These are phyloP conservation scores for Triplophysa bombifrons DNA, from an alignment of 2,797 vertebrate genomes.

Conservation along the genomic window DNA sequence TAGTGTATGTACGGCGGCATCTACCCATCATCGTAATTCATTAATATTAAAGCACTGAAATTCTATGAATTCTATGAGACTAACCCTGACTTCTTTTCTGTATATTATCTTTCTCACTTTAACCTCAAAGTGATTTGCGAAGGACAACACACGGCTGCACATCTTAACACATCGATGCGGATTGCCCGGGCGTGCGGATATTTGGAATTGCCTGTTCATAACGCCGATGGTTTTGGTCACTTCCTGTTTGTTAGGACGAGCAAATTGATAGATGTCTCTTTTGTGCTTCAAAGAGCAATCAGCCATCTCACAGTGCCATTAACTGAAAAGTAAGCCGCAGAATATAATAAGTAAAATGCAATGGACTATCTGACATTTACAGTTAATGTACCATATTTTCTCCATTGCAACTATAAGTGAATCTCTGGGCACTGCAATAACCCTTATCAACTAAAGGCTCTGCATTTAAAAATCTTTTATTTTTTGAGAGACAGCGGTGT, in stretches of 20 bases:
- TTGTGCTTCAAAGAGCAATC: slow-evolving; percentile 36
- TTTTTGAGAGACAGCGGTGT: neutral
- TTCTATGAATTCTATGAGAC: neutral
- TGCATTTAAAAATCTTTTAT: neutral
- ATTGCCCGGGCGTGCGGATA: neutral
- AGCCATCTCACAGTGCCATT: slow-evolving; percentile 45
- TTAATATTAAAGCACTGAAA: neutral
- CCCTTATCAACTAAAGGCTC: slow-evolving; percentile 36
- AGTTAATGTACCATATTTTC: slow-evolving; percentile 64
- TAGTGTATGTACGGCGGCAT: no score
- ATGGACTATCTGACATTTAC: slow-evolving; percentile 64
- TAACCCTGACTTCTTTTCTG: neutral
- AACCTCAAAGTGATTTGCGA: neutral
- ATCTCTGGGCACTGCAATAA: slow-evolving; percentile 27
- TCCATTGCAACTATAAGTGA: slow-evolving; percentile 48
- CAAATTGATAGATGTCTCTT: slow-evolving; percentile 26
- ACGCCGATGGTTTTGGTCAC: slow-evolving; percentile 18
- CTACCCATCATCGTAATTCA: no score
- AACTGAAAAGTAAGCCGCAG: slow-evolving; percentile 51
- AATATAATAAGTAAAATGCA: slow-evolving; percentile 57
- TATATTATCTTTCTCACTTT: neutral
- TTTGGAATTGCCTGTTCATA: neutral
- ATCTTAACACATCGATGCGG: neutral
- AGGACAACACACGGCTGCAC: neutral
- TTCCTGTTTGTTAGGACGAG: slow-evolving; percentile 23